Conservation (phyloP, 1,140 invertebrate genomes). For the Patella vulgata region DNA sequence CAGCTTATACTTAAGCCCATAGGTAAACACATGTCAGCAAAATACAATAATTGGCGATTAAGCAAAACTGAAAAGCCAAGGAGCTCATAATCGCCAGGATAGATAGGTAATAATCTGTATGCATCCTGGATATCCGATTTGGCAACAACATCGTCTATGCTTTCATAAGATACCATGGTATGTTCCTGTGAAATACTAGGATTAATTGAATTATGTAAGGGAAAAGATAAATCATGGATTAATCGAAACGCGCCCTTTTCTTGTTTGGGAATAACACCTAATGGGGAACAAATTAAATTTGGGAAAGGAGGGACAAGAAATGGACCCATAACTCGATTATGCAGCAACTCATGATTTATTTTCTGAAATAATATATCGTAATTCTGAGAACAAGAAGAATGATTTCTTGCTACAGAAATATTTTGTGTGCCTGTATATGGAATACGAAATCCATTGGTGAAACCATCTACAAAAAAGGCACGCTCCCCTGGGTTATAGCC, state of each 20-base stretch:
- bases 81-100: background rate
- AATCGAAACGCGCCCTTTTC: background rate
- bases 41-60: conserved; percentile 5
- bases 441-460: too few relatives aligned
- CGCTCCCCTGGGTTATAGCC: too few relatives aligned
- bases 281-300: background rate
- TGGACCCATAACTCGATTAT: background rate
- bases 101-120: too few relatives aligned
- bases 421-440: too few relatives aligned
- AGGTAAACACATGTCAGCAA: conserved; percentile 28
- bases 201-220: conserved; percentile 21
- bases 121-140: too few relatives aligned
- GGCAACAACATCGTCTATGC: too few relatives aligned
- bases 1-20: conserved; percentile 31
- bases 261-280: conserved; percentile 2
- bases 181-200: too few relatives aligned
- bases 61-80: background rate
- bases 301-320: background rate
- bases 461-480: too few relatives aligned
- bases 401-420: too few relatives aligned
- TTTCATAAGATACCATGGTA: too few relatives aligned
- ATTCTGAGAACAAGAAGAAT: too few relatives aligned
- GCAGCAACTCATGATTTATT: background rate
- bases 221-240: conserved; percentile 5
- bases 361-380: too few relatives aligned